Evolutionary conservation across 2,888 invertebrate species (phyloP).

Genomic region (Pheosia tremula): DNA sequence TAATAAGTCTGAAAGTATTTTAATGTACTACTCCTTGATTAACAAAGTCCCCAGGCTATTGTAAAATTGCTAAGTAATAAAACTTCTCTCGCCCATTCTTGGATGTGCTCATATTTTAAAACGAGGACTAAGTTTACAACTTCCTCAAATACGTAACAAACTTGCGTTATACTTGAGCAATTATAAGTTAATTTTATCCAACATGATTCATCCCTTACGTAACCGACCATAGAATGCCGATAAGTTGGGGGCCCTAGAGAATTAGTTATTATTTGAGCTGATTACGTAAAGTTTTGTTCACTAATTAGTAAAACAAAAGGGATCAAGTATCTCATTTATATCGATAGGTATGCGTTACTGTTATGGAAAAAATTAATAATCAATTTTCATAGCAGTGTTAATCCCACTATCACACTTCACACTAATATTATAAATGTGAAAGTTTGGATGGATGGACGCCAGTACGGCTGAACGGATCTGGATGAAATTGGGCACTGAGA

Average conservation of each 20-base stretch:
- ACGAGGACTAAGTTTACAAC: conserved; percentile 29
- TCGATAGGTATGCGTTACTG: not conserved
- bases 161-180: conserved; percentile 48
- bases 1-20: not conserved
- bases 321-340: conserved; percentile 7
- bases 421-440: no score
- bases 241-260: conserved; percentile 28
- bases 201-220: conserved; percentile 44
- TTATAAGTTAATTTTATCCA: conserved; percentile 56
- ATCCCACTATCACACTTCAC: no score
- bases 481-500: no score
- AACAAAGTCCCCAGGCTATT: not conserved
- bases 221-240: not conserved
- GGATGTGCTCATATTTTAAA: conserved; percentile 26
- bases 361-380: not conserved
- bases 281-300: conserved; percentile 49
- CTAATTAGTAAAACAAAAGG: conserved; percentile 34
- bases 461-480: no score
- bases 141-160: conserved; percentile 46
- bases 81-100: conserved; percentile 31
- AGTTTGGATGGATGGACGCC: no score
- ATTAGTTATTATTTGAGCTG: conserved; percentile 56
- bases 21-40: not conserved
- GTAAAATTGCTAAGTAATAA: conserved; percentile 14
- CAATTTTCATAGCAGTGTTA: not conserved